These are phyloP conservation scores for Formicarius rufipectus DNA, from an alignment of 2,113 vertebrate genomes.

Conservation along the genomic window DNA sequence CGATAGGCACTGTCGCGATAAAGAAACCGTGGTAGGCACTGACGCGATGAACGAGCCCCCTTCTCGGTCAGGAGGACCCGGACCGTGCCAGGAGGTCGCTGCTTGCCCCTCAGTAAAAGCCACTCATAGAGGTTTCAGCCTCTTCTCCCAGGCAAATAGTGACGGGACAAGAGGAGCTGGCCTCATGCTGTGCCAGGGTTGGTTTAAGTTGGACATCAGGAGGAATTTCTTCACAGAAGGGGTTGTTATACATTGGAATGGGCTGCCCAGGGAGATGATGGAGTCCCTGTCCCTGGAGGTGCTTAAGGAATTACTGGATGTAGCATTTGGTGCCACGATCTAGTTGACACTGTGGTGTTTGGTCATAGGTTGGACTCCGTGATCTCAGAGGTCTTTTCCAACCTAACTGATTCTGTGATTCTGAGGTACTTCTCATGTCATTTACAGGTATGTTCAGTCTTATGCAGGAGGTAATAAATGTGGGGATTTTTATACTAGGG, in stretches of 20 bases:
- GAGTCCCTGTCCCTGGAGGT: not conserved
- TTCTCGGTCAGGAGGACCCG: not conserved
- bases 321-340: not conserved
- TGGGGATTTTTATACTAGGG: rapidly evolving
- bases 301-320: not conserved
- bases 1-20: rapidly evolving
- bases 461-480: not conserved
- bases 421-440: not conserved
- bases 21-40: not conserved
- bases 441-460: not conserved
- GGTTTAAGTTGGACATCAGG: not conserved
- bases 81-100: rapidly evolving
- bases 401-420: not conserved
- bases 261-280: not conserved
- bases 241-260: not conserved
- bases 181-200: not conserved
- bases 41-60: rapidly evolving
- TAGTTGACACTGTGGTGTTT: not conserved
- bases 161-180: not conserved
- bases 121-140: not conserved
- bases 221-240: not conserved
- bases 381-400: not conserved
- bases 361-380: not conserved
- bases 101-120: not conserved
- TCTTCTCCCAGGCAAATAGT: not conserved